Percentiles rank a stretch among this genome's conserved stretches.
These are phyloP conservation scores for Galendromus occidentalis DNA, from an alignment of 1,140 invertebrate genomes.

Conservation along the genomic window DNA sequence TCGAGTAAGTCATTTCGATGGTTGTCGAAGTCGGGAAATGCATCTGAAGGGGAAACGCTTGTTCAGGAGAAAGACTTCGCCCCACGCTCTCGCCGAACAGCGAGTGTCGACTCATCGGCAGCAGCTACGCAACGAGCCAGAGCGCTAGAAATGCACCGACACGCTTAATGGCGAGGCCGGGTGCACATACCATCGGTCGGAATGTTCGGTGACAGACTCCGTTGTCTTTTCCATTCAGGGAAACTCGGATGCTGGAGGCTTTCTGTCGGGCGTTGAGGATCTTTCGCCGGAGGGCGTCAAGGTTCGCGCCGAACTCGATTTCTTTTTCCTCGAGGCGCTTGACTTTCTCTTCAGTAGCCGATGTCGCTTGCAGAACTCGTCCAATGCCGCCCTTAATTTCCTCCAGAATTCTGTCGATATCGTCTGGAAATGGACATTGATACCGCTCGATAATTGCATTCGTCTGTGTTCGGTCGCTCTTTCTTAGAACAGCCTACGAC, in stretches of 20 bases:
- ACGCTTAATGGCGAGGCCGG: no score
- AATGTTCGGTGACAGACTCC: slow-evolving; percentile 53
- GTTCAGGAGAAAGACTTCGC: no score
- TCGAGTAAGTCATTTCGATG: slow-evolving; percentile 44
- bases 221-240: slow-evolving; percentile 34
- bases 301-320: slow-evolving; percentile 33
- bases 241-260: slow-evolving; percentile 57
- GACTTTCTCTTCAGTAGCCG: slow-evolving; percentile 17
- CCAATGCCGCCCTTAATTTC: slow-evolving; percentile 20
- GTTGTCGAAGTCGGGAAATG: slow-evolving; percentile 30
- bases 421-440: slow-evolving; percentile 22
- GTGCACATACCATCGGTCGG: slow-evolving; percentile 22
- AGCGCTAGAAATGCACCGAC: no score
- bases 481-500: no score
- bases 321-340: slow-evolving; percentile 19
- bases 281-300: slow-evolving; percentile 45
- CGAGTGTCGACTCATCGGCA: no score
- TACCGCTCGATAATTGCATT: no score
- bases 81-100: no score
- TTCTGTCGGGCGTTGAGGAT: slow-evolving; percentile 55
- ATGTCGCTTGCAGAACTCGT: slow-evolving; percentile 17
- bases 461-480: no score
- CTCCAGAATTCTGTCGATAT: slow-evolving; percentile 28
- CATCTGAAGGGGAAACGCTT: neutral
- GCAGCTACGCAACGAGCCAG: no score